Evolutionary conservation across 2,113 vertebrate species (phyloP).

Genomic region (Bubo blakistoni): DNA sequence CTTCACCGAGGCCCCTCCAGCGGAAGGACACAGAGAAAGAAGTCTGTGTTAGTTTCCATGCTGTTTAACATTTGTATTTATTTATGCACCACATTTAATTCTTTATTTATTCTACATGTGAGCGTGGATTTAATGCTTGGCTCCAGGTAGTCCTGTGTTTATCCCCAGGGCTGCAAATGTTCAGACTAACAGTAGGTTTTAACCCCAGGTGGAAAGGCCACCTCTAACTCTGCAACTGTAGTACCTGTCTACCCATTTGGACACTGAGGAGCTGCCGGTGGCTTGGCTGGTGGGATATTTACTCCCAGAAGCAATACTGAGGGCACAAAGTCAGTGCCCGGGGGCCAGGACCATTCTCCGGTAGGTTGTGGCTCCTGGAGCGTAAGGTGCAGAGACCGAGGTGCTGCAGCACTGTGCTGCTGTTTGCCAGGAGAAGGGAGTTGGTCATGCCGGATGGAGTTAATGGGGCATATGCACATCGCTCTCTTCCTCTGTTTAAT

Average conservation of each 20-base stretch:
- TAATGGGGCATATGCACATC: neutral
- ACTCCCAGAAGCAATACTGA: neutral
- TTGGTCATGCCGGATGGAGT: neutral
- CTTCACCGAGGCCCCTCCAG: neutral
- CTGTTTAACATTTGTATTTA: neutral
- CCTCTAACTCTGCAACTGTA: neutral
- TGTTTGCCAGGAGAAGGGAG: neutral
- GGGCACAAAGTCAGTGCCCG: neutral
- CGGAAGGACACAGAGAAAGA: neutral
- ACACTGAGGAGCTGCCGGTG: rapidly evolving
- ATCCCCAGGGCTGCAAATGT: neutral
- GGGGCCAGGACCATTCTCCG: neutral
- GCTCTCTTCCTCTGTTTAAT: neutral
- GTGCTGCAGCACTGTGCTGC: neutral
- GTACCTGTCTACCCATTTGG: neutral
- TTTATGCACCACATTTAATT: neutral
- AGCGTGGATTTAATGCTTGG: neutral
- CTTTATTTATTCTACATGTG: constrained; percentile 49
- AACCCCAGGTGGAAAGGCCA: constrained; percentile 7
- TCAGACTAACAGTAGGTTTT: constrained; percentile 11
- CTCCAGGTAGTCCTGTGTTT: constrained; percentile 17
- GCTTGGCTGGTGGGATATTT: neutral
- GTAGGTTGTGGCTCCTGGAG: neutral
- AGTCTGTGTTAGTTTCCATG: neutral
- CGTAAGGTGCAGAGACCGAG: neutral